These are phyloP conservation scores for Gallinago stenura DNA, from an alignment of 2,797 vertebrate species.

Conservation along the genomic window DNA sequence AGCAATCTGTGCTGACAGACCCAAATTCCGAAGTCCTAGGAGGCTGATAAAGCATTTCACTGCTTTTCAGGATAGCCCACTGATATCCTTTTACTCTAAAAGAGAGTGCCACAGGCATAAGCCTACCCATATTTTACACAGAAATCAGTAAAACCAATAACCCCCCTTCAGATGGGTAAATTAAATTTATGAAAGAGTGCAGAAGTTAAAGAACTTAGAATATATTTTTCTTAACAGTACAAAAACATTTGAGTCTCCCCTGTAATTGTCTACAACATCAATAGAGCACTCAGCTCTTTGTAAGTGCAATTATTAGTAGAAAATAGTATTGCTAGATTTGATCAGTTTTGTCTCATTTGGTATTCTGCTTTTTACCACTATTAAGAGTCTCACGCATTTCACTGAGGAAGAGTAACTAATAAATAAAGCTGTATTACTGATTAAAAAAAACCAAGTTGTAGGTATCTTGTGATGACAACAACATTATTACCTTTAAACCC, in stretches of 20 bases:
- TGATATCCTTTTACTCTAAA: not conserved
- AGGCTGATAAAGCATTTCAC: not conserved
- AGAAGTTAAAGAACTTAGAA: slow-evolving; percentile 17
- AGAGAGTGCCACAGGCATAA: not conserved
- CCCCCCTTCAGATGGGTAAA: not conserved
- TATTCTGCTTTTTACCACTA: slow-evolving; percentile 51
- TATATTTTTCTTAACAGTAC: slow-evolving; percentile 17
- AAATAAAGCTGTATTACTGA: not conserved
- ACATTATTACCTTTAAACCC: not conserved
- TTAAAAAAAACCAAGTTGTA: not conserved
- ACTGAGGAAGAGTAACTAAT: slow-evolving; percentile 11
- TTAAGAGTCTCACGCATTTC: slow-evolving; percentile 35
- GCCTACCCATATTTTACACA: not conserved
- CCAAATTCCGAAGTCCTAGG: not conserved
- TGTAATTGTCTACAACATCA: slow-evolving; percentile 25
- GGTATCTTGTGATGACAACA: not conserved
- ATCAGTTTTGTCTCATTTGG: slow-evolving; percentile 55
- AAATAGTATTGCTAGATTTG: slow-evolving; percentile 37
- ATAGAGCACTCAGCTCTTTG: not conserved
- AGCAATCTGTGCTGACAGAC: not conserved
- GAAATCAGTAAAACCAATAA: not conserved
- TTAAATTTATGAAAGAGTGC: not conserved
- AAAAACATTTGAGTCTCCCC: slow-evolving; percentile 32
- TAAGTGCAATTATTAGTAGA: slow-evolving; percentile 40
- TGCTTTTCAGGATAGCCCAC: not conserved